Evolutionary conservation across 2,888 invertebrate species (phyloP).

Genomic region (Tipula unca): DNA sequence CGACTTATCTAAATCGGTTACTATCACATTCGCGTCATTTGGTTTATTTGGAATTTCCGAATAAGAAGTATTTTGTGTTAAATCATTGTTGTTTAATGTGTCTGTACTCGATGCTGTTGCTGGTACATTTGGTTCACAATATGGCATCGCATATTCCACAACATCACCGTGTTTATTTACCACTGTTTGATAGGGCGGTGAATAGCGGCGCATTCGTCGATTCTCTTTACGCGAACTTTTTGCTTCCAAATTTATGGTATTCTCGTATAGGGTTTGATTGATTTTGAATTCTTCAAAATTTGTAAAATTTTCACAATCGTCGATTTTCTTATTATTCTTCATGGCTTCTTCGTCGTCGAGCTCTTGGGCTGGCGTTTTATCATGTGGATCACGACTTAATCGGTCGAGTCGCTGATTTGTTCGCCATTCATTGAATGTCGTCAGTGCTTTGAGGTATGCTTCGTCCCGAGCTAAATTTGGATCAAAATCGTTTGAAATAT

Average conservation of each 20-base stretch:
- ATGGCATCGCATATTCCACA: conserved; percentile 30
- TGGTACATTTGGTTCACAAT: conserved; percentile 25
- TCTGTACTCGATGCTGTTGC: not conserved
- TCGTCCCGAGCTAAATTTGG: conserved; percentile 27
- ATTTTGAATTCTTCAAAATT: not conserved
- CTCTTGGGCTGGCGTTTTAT: not conserved
- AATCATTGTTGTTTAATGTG: not conserved
- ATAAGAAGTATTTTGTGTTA: not conserved
- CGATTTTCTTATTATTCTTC: not conserved
- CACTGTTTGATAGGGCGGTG: conserved; percentile 29
- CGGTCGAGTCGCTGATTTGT: conserved; percentile 24
- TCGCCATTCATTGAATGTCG: conserved; percentile 30
- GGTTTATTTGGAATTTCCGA: not conserved
- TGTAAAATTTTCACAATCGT: not conserved
- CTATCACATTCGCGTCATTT: not conserved
- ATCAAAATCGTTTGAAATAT: conserved; percentile 22
- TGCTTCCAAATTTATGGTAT: not conserved
- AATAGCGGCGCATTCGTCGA: not conserved
- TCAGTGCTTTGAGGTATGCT: conserved; percentile 28
- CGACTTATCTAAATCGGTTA: conserved; percentile 31
- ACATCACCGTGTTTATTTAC: conserved; percentile 30
- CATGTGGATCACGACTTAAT: conserved; percentile 14
- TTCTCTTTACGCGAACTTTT: conserved; percentile 19
- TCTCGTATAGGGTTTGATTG: conserved; percentile 22
- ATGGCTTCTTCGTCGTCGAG: not conserved